Conservation (phyloP, 2,888 invertebrate genomes). For the Panzeria rudis region DNA sequence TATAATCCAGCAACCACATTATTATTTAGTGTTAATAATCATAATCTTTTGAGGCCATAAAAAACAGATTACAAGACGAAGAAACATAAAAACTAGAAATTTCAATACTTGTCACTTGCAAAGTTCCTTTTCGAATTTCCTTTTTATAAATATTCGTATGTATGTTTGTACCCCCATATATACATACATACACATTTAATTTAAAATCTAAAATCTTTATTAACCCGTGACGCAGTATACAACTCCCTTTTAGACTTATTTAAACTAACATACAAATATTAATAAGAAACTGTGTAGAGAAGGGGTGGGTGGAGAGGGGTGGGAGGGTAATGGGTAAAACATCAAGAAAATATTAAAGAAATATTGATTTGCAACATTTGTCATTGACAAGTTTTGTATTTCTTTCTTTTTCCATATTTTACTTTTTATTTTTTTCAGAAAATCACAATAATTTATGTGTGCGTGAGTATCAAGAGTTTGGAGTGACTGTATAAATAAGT, state of each 20-base stretch:
- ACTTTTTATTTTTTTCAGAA: slow-evolving; percentile 48
- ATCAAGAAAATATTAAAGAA: slow-evolving; percentile 16
- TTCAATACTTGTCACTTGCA: slow-evolving; percentile 46
- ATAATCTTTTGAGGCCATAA: slow-evolving; percentile 41
- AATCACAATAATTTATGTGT: slow-evolving; percentile 60
- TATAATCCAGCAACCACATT: not conserved
- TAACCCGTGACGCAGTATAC: slow-evolving; percentile 17
- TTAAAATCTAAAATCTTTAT: slow-evolving; percentile 49
- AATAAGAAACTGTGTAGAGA: not conserved
- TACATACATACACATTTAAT: not conserved
- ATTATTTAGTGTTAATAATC: slow-evolving; percentile 20
- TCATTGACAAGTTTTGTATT: slow-evolving; percentile 64
- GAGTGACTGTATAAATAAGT: not conserved
- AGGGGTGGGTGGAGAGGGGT: not conserved
- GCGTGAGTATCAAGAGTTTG: slow-evolving; percentile 58
- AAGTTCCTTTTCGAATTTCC: not conserved
- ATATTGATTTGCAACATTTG: slow-evolving; percentile 74
- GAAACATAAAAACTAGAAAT: slow-evolving; percentile 7
- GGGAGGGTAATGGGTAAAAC: not conserved
- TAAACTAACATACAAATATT: not conserved
- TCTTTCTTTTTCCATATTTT: too few species aligned
- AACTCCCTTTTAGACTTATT: slow-evolving; percentile 1
- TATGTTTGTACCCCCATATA: not conserved
- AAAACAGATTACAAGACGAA: slow-evolving; percentile 33
- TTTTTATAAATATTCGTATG: not conserved